Base-by-base conservation (phyloP, 2,888 invertebrate species). In the Holacanthella duospinosa region DNA sequence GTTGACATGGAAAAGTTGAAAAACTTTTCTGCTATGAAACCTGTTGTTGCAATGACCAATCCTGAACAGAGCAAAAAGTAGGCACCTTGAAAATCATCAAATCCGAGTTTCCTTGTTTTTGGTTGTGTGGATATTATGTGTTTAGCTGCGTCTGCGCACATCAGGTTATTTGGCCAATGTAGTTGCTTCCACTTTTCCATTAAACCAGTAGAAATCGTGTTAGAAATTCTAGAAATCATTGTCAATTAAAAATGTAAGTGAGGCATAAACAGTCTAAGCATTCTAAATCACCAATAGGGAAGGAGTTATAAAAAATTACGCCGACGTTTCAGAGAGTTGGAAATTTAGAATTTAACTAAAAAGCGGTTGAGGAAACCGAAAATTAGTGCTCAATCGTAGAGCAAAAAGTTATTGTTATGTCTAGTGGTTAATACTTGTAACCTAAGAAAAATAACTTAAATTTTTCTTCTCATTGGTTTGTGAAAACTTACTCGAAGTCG, bases 141-240 rank as follows among this genome's bases (percentile, higher is more conserved):
- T 0, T 66, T 55, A 1, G 66, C 68, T 2, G 71, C 73, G 55
- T 73, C 69, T 1, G 43, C 62, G 63, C 73, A 73, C 61, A 59
- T 64, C 43, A 69, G 44, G 56, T 66, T 63, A 12, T 62, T 48
- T 9, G 70, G 70, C 73, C 73, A 73, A 61, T 71, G 68, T 1
- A 68, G 28, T 12, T 9, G 24, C 58, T 73, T 71, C 69, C 70
- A 73, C 61, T 71, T 71, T 19, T 67, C 67, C 66, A 73, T 67
- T 19, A 73, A 43, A 19, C 73, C 73, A 6, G 69, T 69, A 2
- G 67, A 53, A n/a, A 71, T 55, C 1, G 62, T 12, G 24, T 59
- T 55, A 0, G 64, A 59, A 43, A 71, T 68, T 36, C 73, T 71
- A n/a, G 16, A 43, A n/a, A n/a, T n/a, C n/a, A n/a, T n/a, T n/a